Evolutionary conservation across 2,888 invertebrate species (phyloP).

Genomic region (Brachyopa scutellaris): DNA sequence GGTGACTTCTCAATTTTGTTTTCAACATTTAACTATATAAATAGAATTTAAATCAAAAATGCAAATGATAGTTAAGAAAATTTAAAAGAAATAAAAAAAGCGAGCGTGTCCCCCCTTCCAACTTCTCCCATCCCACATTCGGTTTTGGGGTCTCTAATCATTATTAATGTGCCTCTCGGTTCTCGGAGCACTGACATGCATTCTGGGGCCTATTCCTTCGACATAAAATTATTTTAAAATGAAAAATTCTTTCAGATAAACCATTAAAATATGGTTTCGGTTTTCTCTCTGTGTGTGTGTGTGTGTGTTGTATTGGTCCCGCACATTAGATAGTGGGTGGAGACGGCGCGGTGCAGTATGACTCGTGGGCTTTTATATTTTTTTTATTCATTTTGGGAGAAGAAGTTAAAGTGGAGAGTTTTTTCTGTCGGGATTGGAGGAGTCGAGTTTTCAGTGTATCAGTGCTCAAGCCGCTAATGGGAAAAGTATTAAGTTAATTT

Average conservation of each 20-base stretch:
- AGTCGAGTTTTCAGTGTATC: background rate
- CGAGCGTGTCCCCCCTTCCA: background rate
- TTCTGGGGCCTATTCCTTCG: constrained; percentile 31
- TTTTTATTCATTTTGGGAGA: constrained; percentile 11
- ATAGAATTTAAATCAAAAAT: constrained; percentile 40
- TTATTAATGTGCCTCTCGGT: constrained; percentile 40
- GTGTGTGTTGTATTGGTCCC: background rate
- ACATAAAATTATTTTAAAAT: constrained; percentile 57
- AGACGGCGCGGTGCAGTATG: constrained; percentile 5
- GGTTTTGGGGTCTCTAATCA: constrained; percentile 22
- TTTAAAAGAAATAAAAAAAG: constrained; percentile 13
- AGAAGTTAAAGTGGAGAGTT: background rate
- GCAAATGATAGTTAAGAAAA: constrained; percentile 21
- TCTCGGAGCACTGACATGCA: constrained; percentile 17
- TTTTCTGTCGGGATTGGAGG: background rate
- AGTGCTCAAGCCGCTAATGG: constrained; percentile 30
- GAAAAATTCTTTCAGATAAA: constrained; percentile 54
- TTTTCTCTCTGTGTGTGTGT: background rate
- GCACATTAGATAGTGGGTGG: constrained; percentile 4
- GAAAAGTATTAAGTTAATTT: constrained; percentile 37
- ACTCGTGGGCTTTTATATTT: constrained; percentile 19
- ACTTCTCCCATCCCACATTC: constrained; percentile 11
- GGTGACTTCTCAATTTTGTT: constrained; percentile 7
- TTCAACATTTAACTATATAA: constrained; percentile 6
- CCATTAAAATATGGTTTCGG: constrained; percentile 59